These are phyloP conservation scores for Channa maculata DNA, from an alignment of 2,113 vertebrate species.

Conservation along the genomic window DNA sequence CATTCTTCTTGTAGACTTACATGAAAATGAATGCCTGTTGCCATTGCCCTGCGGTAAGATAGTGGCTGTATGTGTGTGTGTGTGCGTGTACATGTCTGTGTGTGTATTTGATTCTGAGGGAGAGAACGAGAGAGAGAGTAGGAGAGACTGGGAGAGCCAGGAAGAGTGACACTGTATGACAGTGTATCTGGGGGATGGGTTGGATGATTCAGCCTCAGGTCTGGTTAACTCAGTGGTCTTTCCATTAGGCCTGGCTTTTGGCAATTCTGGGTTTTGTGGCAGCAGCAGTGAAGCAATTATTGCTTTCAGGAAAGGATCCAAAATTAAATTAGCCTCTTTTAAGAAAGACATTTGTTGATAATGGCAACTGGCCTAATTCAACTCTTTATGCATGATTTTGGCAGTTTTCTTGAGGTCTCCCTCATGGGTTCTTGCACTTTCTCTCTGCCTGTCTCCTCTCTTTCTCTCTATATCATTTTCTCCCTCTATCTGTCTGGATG, in stretches of 20 bases:
- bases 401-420: slow-evolving; percentile 68
- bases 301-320: slow-evolving; percentile 75
- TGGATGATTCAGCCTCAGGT: slow-evolving; percentile 74
- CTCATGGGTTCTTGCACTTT: slow-evolving; percentile 72
- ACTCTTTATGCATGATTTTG: slow-evolving; percentile 74
- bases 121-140: neutral
- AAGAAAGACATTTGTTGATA: slow-evolving; percentile 77
- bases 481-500: slow-evolving; percentile 75
- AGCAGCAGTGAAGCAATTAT: slow-evolving; percentile 62
- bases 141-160: slow-evolving; percentile 8
- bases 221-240: slow-evolving; percentile 73
- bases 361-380: slow-evolving; percentile 78
- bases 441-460: slow-evolving; percentile 60
- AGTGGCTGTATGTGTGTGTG: slow-evolving; percentile 49
- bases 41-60: slow-evolving; percentile 72
- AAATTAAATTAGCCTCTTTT: slow-evolving; percentile 73
- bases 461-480: slow-evolving; percentile 66
- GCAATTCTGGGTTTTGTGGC: slow-evolving; percentile 65
- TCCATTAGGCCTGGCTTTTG: slow-evolving; percentile 67
- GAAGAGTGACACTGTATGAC: slow-evolving; percentile 57
- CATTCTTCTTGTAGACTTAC: slow-evolving; percentile 53
- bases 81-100: slow-evolving; percentile 23
- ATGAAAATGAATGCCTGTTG: slow-evolving; percentile 70
- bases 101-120: slow-evolving; percentile 13
- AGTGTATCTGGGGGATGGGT: slow-evolving; percentile 72